phyloP scores from a whole-genome alignment of 2,113 vertebrate species.

The Erythrolamprus reginae region DNA sequence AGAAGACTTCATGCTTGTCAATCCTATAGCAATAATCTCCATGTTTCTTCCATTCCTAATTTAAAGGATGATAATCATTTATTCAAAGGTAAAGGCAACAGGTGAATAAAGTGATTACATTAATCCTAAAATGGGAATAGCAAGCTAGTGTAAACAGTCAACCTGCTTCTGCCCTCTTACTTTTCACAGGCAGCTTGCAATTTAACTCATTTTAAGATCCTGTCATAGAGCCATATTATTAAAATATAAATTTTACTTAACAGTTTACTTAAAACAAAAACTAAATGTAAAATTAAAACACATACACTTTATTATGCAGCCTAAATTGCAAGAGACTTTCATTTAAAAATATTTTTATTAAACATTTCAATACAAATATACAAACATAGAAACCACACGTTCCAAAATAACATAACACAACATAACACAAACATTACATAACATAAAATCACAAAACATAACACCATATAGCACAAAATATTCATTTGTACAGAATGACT shows the following conservation, averaged over 20 bases:
- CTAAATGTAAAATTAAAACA: neutral
- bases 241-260: neutral
- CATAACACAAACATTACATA: too few species aligned
- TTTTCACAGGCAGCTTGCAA: neutral
- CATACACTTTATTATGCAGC: neutral
- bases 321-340: too few species aligned
- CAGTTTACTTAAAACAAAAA: neutral
- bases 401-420: too few species aligned
- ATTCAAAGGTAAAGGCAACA: conserved; percentile 3
- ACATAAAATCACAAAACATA: too few species aligned
- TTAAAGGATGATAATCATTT: conserved; percentile 27
- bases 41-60: conserved; percentile 85
- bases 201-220: neutral
- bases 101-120: neutral
- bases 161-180: neutral
- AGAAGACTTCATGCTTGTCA: conserved; percentile 67
- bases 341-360: too few species aligned
- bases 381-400: too few species aligned
- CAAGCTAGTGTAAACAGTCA: neutral
- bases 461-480: too few species aligned
- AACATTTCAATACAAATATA: too few species aligned
- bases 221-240: neutral
- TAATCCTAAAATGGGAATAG: neutral
- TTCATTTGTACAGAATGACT: too few species aligned
- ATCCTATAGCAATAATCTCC: conserved; percentile 85